Conservation (phyloP, 1,140 invertebrate species). For the Hesperophylax magnus region DNA sequence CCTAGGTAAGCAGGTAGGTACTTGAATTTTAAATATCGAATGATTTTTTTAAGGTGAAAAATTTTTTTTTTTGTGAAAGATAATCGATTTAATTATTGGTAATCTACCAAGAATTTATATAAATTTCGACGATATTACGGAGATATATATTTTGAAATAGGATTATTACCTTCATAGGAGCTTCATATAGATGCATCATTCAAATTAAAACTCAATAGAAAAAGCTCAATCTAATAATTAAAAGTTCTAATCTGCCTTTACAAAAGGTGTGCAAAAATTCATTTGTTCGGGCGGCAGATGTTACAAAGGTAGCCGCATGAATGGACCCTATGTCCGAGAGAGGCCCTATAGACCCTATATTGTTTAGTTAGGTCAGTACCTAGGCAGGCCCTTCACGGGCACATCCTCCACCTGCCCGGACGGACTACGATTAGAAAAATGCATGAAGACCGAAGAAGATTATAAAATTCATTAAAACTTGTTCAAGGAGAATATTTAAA, state of each 20-base stretch:
- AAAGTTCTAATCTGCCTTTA: neutral
- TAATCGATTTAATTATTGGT: no score
- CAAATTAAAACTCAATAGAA: no score
- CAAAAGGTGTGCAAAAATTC: conserved; percentile 22
- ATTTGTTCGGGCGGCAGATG: conserved; percentile 15
- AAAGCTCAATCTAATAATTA: neutral
- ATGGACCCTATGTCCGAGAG: neutral
- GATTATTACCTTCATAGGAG: no score
- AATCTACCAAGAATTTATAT: no score
- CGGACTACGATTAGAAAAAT: neutral
- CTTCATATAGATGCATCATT: no score
- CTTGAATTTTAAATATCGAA: no score
- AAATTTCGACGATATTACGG: no score
- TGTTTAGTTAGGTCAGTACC: conserved; percentile 24
- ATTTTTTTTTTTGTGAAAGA: no score
- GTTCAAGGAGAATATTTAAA: neutral
- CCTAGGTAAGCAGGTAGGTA: no score
- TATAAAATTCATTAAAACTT: neutral
- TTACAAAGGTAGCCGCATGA: neutral
- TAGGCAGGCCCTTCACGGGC: no score
- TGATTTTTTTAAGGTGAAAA: no score
- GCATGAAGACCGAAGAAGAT: neutral
- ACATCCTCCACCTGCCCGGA: neutral
- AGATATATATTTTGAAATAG: no score
- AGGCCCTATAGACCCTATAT: neutral